Evolutionary conservation across 2,797 vertebrate species (phyloP), one percentile per base, ranked within the genome.

Genomic region (Streptopelia turtur): DNA sequence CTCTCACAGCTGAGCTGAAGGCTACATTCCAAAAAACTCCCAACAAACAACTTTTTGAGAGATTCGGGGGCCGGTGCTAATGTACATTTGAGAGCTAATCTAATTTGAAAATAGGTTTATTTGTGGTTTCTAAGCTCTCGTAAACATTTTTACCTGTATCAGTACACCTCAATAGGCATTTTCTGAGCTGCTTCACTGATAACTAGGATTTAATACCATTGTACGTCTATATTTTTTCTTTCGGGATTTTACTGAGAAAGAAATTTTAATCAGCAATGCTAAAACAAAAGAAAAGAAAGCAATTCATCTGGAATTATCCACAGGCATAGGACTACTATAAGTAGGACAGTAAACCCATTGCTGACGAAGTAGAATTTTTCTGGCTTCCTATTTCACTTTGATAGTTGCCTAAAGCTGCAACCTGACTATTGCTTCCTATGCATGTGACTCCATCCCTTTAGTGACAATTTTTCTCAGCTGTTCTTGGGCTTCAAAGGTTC

Each of bases 391-490:
- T 83, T 89, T 75, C 28, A 56, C 27, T 63, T 53, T 70, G 33
- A 63, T 69, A 85, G 60, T 79, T 22, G 20, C 57, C 84, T 84
- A 90, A 83, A 96, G 57, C 87, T 93, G 88, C 93, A 95, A 60
- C 27, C 45, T 87, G 87, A 97, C 61, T 70, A 74, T 90, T 92
- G 92, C 90, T 98, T 98, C 96, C 97, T 97, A 94, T 94, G 89
- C 83, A 69, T 89, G 86, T 96, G 96, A 89, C 92, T 97, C 89
- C 83, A 69, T 59, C 93, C 93, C 79, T 83, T 94, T 96, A 94
- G 93, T 96, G 95, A 92, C 74, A 75, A 90, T 96, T 98, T 97
- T 97, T 98, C 96, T 97, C 96, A 97, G 92, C 85, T 83, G 56
- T 91, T 97, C 94, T 97, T 95, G 64, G 78, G 76, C 93, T 97